Evolutionary conservation across 2,888 invertebrate genomes (phyloP).

Genomic region (Cylloceria caligata): DNA sequence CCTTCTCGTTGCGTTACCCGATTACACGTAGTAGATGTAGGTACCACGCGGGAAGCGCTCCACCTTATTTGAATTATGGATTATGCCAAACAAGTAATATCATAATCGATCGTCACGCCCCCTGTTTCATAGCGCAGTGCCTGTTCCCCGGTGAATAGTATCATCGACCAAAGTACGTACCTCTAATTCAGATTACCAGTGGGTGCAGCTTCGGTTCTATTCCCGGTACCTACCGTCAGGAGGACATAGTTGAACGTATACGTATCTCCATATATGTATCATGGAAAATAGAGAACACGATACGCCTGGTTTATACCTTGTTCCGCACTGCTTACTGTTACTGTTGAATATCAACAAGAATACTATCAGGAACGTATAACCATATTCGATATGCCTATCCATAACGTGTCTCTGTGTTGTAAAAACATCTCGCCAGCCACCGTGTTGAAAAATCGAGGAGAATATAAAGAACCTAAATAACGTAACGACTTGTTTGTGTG

Average conservation of each 20-base stretch:
- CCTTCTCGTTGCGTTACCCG: slow-evolving; percentile 20
- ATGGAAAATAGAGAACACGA: not conserved
- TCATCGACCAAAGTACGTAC: slow-evolving; percentile 29
- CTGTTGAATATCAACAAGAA: slow-evolving; percentile 5
- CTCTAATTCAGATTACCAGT: slow-evolving; percentile 30
- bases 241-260: not conserved
- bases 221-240: not conserved
- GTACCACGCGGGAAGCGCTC: slow-evolving; percentile 21
- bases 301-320: not conserved
- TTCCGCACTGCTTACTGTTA: slow-evolving; percentile 7
- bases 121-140: slow-evolving; percentile 26
- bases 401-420: too few species aligned
- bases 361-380: not conserved
- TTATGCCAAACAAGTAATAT: slow-evolving; percentile 45
- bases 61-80: slow-evolving; percentile 48
- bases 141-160: slow-evolving; percentile 43
- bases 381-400: not conserved
- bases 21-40: not conserved
- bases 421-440: too few species aligned
- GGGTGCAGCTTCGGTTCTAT: slow-evolving; percentile 20
- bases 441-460: too few species aligned
- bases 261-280: not conserved
- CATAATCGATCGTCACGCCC: slow-evolving; percentile 42
- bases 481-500: too few species aligned
- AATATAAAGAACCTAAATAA: too few species aligned